A percentile compares a stretch with the other conserved stretches of the same genome.
Evolutionary conservation across 2,888 invertebrate species (phyloP).

Genomic region (Apodemia zela): DNA sequence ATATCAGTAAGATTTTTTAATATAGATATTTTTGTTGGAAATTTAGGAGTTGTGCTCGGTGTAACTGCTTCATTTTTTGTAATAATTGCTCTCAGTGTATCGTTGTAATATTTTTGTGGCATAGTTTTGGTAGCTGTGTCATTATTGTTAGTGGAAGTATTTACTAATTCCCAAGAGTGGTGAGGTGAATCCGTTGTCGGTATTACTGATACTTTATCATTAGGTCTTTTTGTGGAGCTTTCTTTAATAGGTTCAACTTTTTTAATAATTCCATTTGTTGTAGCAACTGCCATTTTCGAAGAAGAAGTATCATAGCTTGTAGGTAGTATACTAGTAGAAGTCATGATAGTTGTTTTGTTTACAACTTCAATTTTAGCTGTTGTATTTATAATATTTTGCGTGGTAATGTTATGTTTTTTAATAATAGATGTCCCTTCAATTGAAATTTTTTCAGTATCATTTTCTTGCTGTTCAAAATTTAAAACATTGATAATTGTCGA

Average conservation of each 20-base stretch:
- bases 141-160: constrained; percentile 70
- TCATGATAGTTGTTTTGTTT: constrained; percentile 31
- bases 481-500: constrained; percentile 65
- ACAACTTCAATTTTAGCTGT: constrained; percentile 31
- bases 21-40: constrained; percentile 64
- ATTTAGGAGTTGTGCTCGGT: constrained; percentile 67
- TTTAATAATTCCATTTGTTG: constrained; percentile 28
- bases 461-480: constrained; percentile 54
- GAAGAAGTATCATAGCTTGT: constrained; percentile 22
- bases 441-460: constrained; percentile 61
- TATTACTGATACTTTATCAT: constrained; percentile 71
- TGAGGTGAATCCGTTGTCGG: constrained; percentile 62
- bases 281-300: constrained; percentile 28
- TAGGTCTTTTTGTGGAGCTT: constrained; percentile 62
- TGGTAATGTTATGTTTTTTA: constrained; percentile 52
- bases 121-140: constrained; percentile 56
- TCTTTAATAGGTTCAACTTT: constrained; percentile 44
- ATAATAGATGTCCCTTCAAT: constrained; percentile 71
- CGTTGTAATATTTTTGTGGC: constrained; percentile 81
- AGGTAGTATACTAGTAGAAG: constrained; percentile 27
- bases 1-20: constrained; percentile 83
- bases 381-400: constrained; percentile 24
- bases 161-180: constrained; percentile 81
- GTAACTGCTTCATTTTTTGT: constrained; percentile 76
- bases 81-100: constrained; percentile 82